These are phyloP conservation scores for Nephrotoma guestfalica DNA, from an alignment of 2,888 invertebrate genomes.

Conservation along the genomic window DNA sequence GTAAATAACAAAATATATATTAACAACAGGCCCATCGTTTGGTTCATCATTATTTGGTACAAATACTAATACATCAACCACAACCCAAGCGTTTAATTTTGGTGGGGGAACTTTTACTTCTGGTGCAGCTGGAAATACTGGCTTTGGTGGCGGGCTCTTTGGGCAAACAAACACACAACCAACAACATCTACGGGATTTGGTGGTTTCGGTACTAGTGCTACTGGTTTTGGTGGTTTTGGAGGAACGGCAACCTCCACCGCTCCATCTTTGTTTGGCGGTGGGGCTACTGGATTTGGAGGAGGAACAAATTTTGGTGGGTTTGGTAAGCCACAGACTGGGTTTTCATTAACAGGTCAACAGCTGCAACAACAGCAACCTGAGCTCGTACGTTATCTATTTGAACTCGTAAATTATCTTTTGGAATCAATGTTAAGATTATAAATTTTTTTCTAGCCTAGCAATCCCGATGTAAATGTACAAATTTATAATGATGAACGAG, in stretches of 20 bases:
- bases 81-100: conserved; percentile 13
- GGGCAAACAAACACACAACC: conserved; percentile 20
- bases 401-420: background rate
- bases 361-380: conserved; percentile 30
- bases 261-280: conserved; percentile 26
- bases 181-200: conserved; percentile 6
- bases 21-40: conserved; percentile 11
- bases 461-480: conserved; percentile 58
- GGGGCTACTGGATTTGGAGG: conserved; percentile 15
- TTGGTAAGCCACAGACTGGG: conserved; percentile 14
- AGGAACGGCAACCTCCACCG: conserved; percentile 30
- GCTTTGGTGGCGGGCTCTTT: conserved; percentile 22
- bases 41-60: conserved; percentile 11
- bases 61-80: conserved; percentile 10
- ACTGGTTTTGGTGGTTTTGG: conserved; percentile 37
- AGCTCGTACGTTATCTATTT: background rate
- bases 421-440: conserved; percentile 27
- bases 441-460: conserved; percentile 24
- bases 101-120: conserved; percentile 15
- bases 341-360: conserved; percentile 24
- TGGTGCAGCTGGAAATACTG: conserved; percentile 20
- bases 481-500: conserved; percentile 89
- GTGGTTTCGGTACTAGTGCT: conserved; percentile 8
- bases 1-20: no score
- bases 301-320: conserved; percentile 19